These are phyloP conservation scores for Bergia puertoricense DNA, from an alignment of 92 coral and sea anemone species.

Conservation along the genomic window DNA sequence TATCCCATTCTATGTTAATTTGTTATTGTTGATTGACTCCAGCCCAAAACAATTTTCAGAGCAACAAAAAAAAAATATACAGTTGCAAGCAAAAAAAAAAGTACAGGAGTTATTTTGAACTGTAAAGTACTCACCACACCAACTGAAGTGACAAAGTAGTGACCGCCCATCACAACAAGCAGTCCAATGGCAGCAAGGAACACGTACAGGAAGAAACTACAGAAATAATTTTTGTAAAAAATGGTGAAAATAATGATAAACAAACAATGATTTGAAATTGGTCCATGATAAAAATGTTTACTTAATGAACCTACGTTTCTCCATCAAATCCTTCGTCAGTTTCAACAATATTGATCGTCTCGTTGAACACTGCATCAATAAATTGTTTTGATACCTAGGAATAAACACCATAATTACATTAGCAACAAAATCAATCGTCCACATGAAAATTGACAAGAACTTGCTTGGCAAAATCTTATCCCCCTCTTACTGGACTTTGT, in stretches of 20 bases:
- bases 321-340: conserved; percentile 99
- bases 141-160: conserved; percentile 84
- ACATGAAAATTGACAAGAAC: background rate
- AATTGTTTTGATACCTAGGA: conserved; percentile 86
- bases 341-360: conserved; percentile 89
- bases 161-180: conserved; percentile 84
- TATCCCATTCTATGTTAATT: no score
- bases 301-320: conserved; percentile 76
- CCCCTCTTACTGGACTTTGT: background rate
- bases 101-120: no score
- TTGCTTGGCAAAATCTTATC: background rate
- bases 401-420: background rate
- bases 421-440: background rate
- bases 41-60: no score
- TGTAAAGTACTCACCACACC: conserved; percentile 62
- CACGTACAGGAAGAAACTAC: conserved; percentile 94
- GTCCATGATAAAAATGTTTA: background rate
- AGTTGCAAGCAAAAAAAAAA: no score
- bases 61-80: no score
- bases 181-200: conserved; percentile 90
- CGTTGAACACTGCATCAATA: conserved; percentile 96
- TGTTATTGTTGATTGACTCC: no score
- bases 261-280: background rate
- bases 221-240: background rate
- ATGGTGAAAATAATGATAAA: no score